phyloP scores from a whole-genome alignment of 2,797 vertebrate genomes.

The Gymnodraco acuticeps region DNA sequence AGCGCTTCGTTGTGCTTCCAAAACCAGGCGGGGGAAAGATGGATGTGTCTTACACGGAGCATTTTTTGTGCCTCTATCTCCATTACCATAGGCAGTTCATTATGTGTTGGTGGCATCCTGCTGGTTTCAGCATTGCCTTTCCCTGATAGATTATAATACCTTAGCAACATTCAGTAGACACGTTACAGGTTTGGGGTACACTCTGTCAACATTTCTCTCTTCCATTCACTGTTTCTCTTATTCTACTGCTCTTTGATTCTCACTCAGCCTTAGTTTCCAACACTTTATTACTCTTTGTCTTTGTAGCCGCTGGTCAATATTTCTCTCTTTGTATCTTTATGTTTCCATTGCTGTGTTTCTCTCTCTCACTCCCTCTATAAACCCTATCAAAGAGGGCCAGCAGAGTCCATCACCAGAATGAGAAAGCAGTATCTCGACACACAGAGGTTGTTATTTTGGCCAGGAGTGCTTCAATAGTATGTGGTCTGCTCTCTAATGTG shows the following conservation, averaged over 20 bases:
- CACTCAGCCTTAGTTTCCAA: constrained; percentile 43
- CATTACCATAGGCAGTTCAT: constrained; percentile 70
- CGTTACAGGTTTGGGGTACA: constrained; percentile 46
- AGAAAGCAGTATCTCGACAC: constrained; percentile 59
- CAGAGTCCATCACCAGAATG: constrained; percentile 65
- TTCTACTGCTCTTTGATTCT: constrained; percentile 49
- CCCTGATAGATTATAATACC: constrained; percentile 65
- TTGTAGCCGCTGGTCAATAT: constrained; percentile 58
- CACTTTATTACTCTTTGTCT: constrained; percentile 60
- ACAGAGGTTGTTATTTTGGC: constrained; percentile 62
- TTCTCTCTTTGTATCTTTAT: constrained; percentile 57
- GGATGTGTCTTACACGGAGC: constrained; percentile 49
- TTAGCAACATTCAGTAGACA: constrained; percentile 51
- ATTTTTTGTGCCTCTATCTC: constrained; percentile 62
- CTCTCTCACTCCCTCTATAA: constrained; percentile 27
- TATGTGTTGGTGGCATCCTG: constrained; percentile 56
- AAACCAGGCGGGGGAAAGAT: constrained; percentile 26
- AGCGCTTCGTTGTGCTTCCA: constrained; percentile 45
- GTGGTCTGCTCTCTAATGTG: constrained; percentile 57
- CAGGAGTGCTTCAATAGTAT: constrained; percentile 53
- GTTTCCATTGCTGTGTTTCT: constrained; percentile 41
- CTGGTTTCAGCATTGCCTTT: constrained; percentile 47
- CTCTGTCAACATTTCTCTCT: constrained; percentile 41
- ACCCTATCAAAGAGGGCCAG: constrained; percentile 36
- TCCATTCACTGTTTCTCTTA: constrained; percentile 41